These are phyloP conservation scores for Sapayoa aenigma DNA, from an alignment of 2,113 vertebrate species.

Conservation along the genomic window DNA sequence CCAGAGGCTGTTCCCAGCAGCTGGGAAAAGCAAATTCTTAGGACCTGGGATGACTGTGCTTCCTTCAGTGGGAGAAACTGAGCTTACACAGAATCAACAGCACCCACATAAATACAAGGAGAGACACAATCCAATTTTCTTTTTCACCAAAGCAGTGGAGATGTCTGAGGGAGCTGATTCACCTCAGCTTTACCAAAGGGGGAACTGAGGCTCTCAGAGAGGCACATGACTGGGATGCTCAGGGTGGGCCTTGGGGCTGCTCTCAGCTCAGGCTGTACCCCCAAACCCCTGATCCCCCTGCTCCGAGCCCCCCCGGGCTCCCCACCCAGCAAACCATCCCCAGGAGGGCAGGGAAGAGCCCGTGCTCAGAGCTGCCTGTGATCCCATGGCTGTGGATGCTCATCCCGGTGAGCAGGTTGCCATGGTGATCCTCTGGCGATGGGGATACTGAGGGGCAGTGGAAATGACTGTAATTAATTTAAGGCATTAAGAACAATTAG, in stretches of 20 bases:
- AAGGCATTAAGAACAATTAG: conserved; percentile 70
- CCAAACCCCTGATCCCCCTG: not conserved
- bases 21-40: not conserved
- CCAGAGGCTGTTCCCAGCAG: too few relatives aligned
- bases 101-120: not conserved
- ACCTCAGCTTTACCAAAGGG: not conserved
- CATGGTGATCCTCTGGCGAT: conserved; percentile 47
- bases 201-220: not conserved
- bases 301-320: not conserved
- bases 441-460: conserved; percentile 17
- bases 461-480: conserved; percentile 62
- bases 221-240: not conserved
- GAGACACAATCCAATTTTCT: not conserved
- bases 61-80: not conserved
- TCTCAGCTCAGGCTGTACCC: not conserved
- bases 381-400: not conserved
- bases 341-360: not conserved
- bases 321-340: not conserved
- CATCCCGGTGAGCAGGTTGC: conserved; percentile 34
- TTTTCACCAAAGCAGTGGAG: not conserved
- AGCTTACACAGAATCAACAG: not conserved
- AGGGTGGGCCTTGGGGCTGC: not conserved
- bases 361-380: not conserved
- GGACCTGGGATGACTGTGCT: too few relatives aligned
- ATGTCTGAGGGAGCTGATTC: not conserved